A percentile compares a stretch with the other conserved stretches of the same genome.
Conservation (phyloP, 2,797 vertebrate species). For the Bradypodion pumilum region DNA sequence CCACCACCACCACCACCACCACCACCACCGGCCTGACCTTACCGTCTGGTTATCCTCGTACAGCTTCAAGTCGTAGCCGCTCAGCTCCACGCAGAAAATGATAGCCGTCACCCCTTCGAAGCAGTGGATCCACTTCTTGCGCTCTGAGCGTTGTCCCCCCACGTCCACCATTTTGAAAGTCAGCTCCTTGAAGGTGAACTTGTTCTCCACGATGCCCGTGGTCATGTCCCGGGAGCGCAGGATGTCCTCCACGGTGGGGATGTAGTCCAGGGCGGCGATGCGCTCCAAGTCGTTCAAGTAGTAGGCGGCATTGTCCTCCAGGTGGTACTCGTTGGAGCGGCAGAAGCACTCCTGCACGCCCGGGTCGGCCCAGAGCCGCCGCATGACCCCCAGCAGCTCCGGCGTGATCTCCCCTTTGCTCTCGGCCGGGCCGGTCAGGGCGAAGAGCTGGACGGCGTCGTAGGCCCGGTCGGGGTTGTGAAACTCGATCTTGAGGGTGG, state of each 20-base stretch:
- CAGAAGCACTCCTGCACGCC: slow-evolving; percentile 97
- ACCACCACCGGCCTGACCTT: slow-evolving; percentile 76
- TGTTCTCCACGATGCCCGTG: slow-evolving; percentile 99
- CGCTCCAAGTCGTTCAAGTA: slow-evolving; percentile 98
- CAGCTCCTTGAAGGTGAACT: slow-evolving; percentile 99
- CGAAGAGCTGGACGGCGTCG: slow-evolving; percentile 97
- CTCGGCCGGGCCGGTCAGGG: slow-evolving; percentile 95
- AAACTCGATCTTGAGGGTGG: slow-evolving; percentile 96
- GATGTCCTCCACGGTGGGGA: slow-evolving; percentile 98
- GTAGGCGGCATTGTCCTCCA: slow-evolving; percentile 99
- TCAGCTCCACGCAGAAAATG: slow-evolving; percentile 99
- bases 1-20: too few species aligned
- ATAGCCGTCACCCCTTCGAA: slow-evolving; percentile 99
- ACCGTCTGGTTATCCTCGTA: slow-evolving; percentile 99
- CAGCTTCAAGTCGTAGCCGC: slow-evolving; percentile 97
- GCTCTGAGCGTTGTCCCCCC: slow-evolving; percentile 95
- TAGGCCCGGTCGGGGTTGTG: slow-evolving; percentile 96
- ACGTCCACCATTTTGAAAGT: slow-evolving; percentile 99
- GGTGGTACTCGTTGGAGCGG: slow-evolving; percentile 97
- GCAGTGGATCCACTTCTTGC: slow-evolving; percentile 99
- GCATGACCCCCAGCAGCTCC: slow-evolving; percentile 95
- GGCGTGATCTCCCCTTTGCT: slow-evolving; percentile 98
- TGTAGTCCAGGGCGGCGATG: slow-evolving; percentile 91
- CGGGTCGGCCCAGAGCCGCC: slow-evolving; percentile 92
- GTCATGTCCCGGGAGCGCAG: slow-evolving; percentile 98